Base-by-base conservation (phyloP, 37 sponge, comb jelly and placozoan genomes). In the Ianthella basta region DNA sequence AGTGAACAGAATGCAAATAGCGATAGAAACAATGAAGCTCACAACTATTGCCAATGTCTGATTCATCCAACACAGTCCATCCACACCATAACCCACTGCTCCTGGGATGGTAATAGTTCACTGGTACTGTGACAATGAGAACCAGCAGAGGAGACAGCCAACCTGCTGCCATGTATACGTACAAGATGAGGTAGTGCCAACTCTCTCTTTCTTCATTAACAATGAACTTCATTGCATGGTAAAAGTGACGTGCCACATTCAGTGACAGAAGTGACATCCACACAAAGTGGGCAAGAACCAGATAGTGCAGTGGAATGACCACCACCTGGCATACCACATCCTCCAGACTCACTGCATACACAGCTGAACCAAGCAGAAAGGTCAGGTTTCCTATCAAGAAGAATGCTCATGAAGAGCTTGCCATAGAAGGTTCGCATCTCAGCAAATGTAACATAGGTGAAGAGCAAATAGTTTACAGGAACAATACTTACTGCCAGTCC, bases 351-450 rank as follows among this genome's bases (percentile, higher is more conserved):
- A 61, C 72, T 29, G 27, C 59, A 15, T 40, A 40, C 15, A 79
- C 14, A 6, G 89, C 80, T 6, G 63, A 30, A 24, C 77, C 82
- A 0, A 67, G 56, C n/a, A 91, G 34, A 36, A 91, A 56, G 29
- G 85, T 18, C 37, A 89, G 55, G 33, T 83, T 72, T 21, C 39
- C 68, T 13, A 79, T 73, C 44, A 3, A 55, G 32, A 16, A 72
- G 59, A 2, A 91, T 39, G 74, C 87, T 91, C 88, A 84, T 83
- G 4, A 91, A 54, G 16, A 87, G 53, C 69, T 59, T 78, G 32
- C 89, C 55, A 25, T 88, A 82, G 4, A 88, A 85, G n/a, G 88
- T 85, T 24, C 85, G 30, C 40, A 91, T 82, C 15, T 84, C 89
- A 4, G 59, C 82, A 40, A 87, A 87, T 15, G 84, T 56, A 30